These are phyloP conservation scores for Vulpes lagopus DNA, from an alignment of 2,113 vertebrate species.

Conservation along the genomic window DNA sequence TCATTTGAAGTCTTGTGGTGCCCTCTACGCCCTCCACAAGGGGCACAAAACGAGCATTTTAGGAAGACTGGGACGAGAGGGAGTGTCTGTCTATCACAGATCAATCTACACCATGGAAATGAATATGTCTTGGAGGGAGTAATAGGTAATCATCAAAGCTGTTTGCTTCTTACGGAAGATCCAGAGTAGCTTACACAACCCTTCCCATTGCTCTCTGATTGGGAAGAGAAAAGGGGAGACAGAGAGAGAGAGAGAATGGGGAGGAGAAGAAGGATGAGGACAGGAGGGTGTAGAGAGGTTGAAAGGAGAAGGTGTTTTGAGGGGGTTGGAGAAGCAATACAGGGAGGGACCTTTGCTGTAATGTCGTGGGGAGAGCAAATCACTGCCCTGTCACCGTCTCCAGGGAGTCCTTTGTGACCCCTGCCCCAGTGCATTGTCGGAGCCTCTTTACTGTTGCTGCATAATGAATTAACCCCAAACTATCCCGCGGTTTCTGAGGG, in stretches of 20 bases:
- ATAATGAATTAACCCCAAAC: background rate
- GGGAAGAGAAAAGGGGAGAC: background rate
- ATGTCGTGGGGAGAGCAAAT: too few relatives aligned
- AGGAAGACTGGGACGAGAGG: background rate
- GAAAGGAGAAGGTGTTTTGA: background rate
- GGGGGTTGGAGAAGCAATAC: background rate
- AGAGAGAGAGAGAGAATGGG: background rate
- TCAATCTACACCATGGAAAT: background rate
- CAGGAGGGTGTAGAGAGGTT: background rate
- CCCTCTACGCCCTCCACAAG: background rate
- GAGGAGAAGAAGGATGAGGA: background rate
- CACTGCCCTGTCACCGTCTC: background rate
- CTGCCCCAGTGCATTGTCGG: background rate
- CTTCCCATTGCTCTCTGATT: background rate
- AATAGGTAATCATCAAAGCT: background rate
- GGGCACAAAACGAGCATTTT: background rate
- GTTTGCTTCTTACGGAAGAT: background rate
- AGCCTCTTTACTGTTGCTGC: background rate
- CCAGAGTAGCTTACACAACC: background rate
- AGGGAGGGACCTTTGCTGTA: background rate
- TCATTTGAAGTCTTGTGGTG: background rate
- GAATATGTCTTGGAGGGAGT: background rate
- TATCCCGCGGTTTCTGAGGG: background rate
- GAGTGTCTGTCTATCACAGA: background rate
- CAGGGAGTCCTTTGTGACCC: background rate